Percentiles rank a stretch among this genome's conserved stretches.
phyloP scores from a whole-genome alignment of 2,797 vertebrate genomes.

The Phataginus tricuspis region DNA sequence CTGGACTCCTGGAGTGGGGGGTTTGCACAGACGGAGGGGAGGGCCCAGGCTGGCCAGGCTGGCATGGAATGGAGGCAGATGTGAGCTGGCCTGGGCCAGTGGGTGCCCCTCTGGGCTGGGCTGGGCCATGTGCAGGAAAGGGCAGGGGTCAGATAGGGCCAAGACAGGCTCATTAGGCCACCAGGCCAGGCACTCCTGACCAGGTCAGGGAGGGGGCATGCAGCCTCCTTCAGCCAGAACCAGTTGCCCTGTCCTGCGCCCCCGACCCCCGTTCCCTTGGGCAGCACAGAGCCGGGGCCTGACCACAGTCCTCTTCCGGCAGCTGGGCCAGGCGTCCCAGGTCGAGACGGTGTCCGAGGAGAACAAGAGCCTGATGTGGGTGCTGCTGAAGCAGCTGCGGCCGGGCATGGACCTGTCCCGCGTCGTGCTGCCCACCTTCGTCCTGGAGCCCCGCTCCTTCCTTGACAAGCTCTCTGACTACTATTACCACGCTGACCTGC shows the following conservation, averaged over 20 bases:
- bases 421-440: conserved; percentile 96
- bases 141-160: not conserved
- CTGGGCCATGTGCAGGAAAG: fast-evolving
- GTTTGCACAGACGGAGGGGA: fast-evolving
- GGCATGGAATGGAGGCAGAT: not conserved
- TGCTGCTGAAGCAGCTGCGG: conserved; percentile 93
- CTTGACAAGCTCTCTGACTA: conserved; percentile 97
- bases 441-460: conserved; percentile 97
- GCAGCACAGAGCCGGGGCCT: not conserved
- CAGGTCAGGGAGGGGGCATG: not conserved
- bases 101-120: not conserved
- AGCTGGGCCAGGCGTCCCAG: conserved; percentile 93
- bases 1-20: not conserved
- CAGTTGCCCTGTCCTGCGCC: not conserved
- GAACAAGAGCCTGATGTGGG: conserved; percentile 95
- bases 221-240: not conserved
- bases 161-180: not conserved
- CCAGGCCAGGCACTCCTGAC: not conserved
- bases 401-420: conserved; percentile 98
- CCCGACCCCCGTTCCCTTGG: not conserved
- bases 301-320: fast-evolving
- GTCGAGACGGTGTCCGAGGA: conserved; percentile 96
- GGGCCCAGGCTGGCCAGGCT: not conserved
- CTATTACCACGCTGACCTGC: conserved; percentile 96
- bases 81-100: not conserved